Evolutionary conservation across 53 echinoderm and acorn worm genomes (phyloP).

Genomic region (Stichopus horrens): DNA sequence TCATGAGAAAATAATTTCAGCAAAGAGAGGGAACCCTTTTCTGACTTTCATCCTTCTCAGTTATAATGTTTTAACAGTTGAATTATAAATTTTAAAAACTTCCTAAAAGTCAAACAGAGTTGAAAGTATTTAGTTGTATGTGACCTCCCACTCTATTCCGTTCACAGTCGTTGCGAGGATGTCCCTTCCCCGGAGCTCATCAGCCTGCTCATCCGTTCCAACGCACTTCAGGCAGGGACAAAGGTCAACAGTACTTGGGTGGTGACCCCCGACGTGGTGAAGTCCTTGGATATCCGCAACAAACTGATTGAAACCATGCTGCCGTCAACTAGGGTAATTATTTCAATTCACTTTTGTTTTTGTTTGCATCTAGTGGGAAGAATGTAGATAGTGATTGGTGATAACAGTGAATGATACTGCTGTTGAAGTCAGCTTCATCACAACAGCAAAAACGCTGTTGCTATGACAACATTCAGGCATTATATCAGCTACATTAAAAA

Average conservation of each 20-base stretch:
- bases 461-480: no score
- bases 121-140: background rate
- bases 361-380: no score
- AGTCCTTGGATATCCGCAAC: conserved; percentile 60
- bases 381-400: no score
- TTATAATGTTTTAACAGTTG: background rate
- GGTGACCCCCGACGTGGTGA: conserved; percentile 77
- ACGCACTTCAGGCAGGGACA: conserved; percentile 76
- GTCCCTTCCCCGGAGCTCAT: conserved; percentile 63
- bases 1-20: no score
- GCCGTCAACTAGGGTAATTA: conserved; percentile 78
- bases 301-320: conserved; percentile 74
- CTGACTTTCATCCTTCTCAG: background rate
- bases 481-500: no score
- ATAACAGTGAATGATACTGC: no score
- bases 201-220: conserved; percentile 72
- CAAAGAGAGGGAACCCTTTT: no score
- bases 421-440: no score
- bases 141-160: background rate
- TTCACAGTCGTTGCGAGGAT: conserved; percentile 55
- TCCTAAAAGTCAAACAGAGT: background rate
- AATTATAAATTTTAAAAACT: background rate
- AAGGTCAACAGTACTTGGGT: conserved; percentile 79
- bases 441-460: no score
- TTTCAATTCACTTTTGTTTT: no score